A percentile compares a stretch with the other conserved stretches of the same genome.
Conservation (phyloP, 1,140 invertebrate genomes). For the Vollenhovia emeryi region DNA sequence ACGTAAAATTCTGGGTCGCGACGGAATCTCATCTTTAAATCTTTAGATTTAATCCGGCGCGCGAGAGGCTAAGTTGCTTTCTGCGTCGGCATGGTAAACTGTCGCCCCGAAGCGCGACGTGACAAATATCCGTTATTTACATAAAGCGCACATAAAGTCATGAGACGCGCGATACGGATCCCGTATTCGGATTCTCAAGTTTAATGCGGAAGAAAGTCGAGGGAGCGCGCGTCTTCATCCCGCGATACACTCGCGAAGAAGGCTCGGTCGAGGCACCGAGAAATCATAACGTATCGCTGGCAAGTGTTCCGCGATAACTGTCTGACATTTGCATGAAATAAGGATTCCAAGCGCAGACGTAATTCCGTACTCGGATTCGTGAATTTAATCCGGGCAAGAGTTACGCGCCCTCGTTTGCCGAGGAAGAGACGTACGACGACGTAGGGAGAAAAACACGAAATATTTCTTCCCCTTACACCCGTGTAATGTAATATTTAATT, state of each 20-base stretch:
- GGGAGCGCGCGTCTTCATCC: background rate
- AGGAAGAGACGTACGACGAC: background rate
- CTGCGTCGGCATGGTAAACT: slow-evolving; percentile 24
- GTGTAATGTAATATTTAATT: slow-evolving; percentile 55
- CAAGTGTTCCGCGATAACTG: slow-evolving; percentile 21
- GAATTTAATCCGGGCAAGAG: slow-evolving; percentile 40
- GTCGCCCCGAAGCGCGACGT: slow-evolving; percentile 30
- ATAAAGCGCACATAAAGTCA: slow-evolving; percentile 55
- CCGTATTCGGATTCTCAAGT: slow-evolving; percentile 39
- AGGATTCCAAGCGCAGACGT: slow-evolving; percentile 9
- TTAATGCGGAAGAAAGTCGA: slow-evolving; percentile 27
- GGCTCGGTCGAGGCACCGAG: background rate
- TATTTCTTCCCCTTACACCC: slow-evolving; percentile 4
- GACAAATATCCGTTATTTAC: slow-evolving; percentile 55
- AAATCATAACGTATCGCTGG: slow-evolving; percentile 28
- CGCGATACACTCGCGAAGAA: background rate
- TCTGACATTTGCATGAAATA: slow-evolving; percentile 37
- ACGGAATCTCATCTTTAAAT: slow-evolving; percentile 53
- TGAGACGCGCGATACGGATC: slow-evolving; percentile 15
- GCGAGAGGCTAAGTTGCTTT: background rate
- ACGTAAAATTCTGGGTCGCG: slow-evolving; percentile 42
- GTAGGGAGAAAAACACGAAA: slow-evolving; percentile 6
- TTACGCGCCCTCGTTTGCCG: slow-evolving; percentile 28
- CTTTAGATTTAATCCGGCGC: slow-evolving; percentile 56
- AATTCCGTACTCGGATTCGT: slow-evolving; percentile 26